Base-by-base conservation (phyloP, 2,888 invertebrate genomes). In the Rhimphoctona megacephalus region DNA sequence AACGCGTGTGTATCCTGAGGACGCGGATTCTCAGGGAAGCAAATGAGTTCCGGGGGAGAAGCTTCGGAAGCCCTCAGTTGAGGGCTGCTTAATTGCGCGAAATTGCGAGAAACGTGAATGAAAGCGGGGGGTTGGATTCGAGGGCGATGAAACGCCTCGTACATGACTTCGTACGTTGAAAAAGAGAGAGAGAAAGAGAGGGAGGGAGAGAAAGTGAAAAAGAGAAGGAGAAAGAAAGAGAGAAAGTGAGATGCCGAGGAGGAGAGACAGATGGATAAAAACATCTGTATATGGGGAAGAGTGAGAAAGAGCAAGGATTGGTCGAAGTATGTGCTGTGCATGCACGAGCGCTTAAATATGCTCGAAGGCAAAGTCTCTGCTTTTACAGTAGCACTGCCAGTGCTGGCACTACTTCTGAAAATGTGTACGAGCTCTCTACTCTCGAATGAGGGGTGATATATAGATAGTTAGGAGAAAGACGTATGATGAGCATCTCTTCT, bases 1-100 rank as follows among this genome's bases (percentile, higher is more conserved):
- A 81, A 79, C 54, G 78, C 69, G 79, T 81, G 61, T 74, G 70
- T 84, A 74, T 79, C 43, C 57, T 74, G 57, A 73, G 81, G 49
- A 81, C 49, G 74, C 52, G 81, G 78, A 81, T 86, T 83, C 74
- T 79, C 79, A 70, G 73, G 25, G 46, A 61, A 54, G 78, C 69
- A 82, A 82, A 84, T 76, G 79, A 86, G 79, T 79, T 86, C 66
- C 43, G 78, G 49, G 52, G 61, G 57, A 69, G 69, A 81, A 86
- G 79, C 78, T 69, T 76, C 79, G 81, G 76, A 78, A 74, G 66
- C 64, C 57, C 46, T 76, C 70, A 57, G 84, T 82, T 61, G 81
- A 76, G 81, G 70, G 86, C 70, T 84, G 81, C 70, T 84, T 86
- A 86, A 86, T 86, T 86, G 86, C 70, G 78, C 84, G 78, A 86